Percentiles rank a stretch among this genome's conserved stretches.
Evolutionary conservation across 1,140 invertebrate genomes (phyloP).

Genomic region (Cotesia vestalis): DNA sequence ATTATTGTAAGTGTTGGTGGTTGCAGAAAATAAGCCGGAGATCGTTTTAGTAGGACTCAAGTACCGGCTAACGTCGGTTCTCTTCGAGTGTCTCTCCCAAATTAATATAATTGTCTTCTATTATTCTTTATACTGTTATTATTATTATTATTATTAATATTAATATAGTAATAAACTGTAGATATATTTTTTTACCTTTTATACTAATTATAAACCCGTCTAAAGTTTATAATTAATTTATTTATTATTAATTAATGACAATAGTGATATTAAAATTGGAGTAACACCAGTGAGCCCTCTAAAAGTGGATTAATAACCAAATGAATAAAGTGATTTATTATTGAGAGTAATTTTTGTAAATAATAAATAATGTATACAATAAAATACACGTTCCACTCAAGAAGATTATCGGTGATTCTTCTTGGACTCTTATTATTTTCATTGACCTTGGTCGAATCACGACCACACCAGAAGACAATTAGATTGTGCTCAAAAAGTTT

Average conservation of each 20-base stretch:
- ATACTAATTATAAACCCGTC: too few relatives aligned
- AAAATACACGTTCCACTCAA: slow-evolving; percentile 2
- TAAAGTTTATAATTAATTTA: too few relatives aligned
- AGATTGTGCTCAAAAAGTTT: slow-evolving; percentile 53
- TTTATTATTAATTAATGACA: too few relatives aligned
- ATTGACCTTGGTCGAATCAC: slow-evolving; percentile 14
- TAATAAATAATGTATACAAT: slow-evolving; percentile 1
- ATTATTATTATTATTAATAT: too few relatives aligned
- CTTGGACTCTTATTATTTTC: slow-evolving; percentile 1
- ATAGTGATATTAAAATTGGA: too few relatives aligned
- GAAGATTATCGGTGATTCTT: neutral
- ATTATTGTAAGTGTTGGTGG: neutral
- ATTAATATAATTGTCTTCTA: neutral
- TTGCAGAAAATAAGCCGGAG: slow-evolving; percentile 15
- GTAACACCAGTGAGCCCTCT: too few relatives aligned
- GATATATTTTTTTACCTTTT: too few relatives aligned
- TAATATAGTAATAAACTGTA: too few relatives aligned
- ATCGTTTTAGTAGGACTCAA: slow-evolving; percentile 31
- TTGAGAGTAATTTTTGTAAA: neutral
- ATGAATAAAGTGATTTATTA: neutral
- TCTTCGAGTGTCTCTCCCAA: slow-evolving; percentile 19
- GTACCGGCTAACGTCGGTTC: slow-evolving; percentile 31
- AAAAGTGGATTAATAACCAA: neutral
- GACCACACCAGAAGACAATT: slow-evolving; percentile 36
- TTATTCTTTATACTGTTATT: neutral